phyloP scores from a whole-genome alignment of 92 coral and sea anemone species.

The Chrysogorgia sp. region DNA sequence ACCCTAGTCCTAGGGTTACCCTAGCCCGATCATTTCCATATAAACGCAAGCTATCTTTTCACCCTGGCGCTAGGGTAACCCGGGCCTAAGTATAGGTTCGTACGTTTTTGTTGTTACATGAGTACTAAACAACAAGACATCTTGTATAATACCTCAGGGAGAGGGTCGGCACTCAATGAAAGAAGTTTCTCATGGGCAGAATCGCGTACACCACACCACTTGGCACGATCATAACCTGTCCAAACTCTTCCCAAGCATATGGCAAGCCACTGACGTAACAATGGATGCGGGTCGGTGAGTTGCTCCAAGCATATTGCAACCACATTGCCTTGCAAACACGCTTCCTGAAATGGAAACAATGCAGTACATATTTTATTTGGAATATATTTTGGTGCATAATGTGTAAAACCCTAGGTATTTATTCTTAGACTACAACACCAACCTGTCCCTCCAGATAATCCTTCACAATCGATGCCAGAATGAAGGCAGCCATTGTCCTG shows the following conservation, averaged over 20 bases:
- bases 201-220: conserved; percentile 98
- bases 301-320: conserved; percentile 97
- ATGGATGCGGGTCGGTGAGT: conserved; percentile 89
- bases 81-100: too few relatives aligned
- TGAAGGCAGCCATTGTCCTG: conserved; percentile 99
- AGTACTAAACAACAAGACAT: not conserved
- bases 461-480: conserved; percentile 83
- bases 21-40: too few relatives aligned
- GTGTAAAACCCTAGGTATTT: too few relatives aligned
- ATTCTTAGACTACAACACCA: not conserved
- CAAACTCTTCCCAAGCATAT: conserved; percentile 88
- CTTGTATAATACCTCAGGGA: conserved; percentile 76
- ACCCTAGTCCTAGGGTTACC: too few relatives aligned
- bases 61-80: too few relatives aligned
- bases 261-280: conserved; percentile 93
- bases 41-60: too few relatives aligned
- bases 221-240: conserved; percentile 87
- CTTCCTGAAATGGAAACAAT: conserved; percentile 68
- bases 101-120: too few relatives aligned
- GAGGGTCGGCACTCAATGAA: conserved; percentile 78
- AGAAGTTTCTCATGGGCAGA: conserved; percentile 94
- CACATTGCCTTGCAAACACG: conserved; percentile 90
- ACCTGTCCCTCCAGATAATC: conserved; percentile 89
- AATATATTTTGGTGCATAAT: too few relatives aligned
- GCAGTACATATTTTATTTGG: too few relatives aligned